Evolutionary conservation across 2,113 vertebrate species (phyloP), one percentile per base, ranked within the genome.

Genomic region (Octodon degus): DNA sequence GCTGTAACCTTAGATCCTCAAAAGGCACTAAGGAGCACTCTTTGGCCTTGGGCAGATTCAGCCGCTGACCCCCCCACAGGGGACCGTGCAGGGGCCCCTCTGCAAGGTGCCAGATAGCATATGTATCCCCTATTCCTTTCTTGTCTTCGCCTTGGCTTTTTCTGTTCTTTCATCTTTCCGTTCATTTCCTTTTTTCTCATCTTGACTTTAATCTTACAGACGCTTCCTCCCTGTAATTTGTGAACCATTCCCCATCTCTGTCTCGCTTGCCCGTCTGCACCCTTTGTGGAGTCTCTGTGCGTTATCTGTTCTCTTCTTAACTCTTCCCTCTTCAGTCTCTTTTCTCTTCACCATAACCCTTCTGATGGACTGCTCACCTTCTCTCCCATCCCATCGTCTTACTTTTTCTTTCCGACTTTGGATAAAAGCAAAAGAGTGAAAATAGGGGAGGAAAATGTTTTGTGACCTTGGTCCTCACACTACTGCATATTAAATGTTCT

Each of bases 141-240:
- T 76, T 13, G 9, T 4, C 93, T 87, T 93, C 80, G 9, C 67
- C 63, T 85, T 85, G 81, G 27, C 25, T 76, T 60, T 80, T 58
- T 83, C 60, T 91, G 47, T 77, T 47, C 94, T 97, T 96, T 97
- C 94, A 97, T 97, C 90, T 97, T 47, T 32, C 62, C 47, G 27
- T 67, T 91, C 65, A 80, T 79, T 86, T 96, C 79, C 70, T 96
- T 87, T 91, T 93, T 97, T 68, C 70, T 91, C 62, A 22, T 58
- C 53, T 83, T 89, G 95, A 94, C 97, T 97, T 97, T 96, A 95
- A 97, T 97, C 96, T 96, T 89, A 62, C 43, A 94, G 90, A 94
- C 70, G 88, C 77, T 92, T 93, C 86, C 67, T 95, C n/a, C 83
- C 84, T 94, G 32, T 86, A 90, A 97, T 96, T 83, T 92, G 27